A percentile compares a stretch with the other conserved stretches of the same genome.
Conservation (phyloP, 2,797 vertebrate genomes). For the Paratrypauchen microcephalus region DNA sequence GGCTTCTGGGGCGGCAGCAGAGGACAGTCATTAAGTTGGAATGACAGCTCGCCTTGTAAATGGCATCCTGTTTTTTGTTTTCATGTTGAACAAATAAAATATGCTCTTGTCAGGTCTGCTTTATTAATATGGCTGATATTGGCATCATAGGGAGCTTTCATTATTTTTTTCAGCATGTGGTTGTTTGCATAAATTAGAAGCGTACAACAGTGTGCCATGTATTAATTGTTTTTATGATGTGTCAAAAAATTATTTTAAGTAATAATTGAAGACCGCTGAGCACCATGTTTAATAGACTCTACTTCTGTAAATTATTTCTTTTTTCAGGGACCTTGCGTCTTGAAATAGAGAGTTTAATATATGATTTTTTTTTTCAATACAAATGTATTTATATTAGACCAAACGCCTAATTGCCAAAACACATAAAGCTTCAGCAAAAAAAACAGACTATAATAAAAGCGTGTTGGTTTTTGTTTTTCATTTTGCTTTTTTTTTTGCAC, state of each 20-base stretch:
- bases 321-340: neutral
- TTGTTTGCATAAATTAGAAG: constrained; percentile 5
- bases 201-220: neutral
- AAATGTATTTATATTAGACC: no score
- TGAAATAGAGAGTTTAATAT: neutral
- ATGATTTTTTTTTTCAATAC: neutral
- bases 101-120: constrained; percentile 37
- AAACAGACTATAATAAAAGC: no score
- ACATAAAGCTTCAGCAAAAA: no score
- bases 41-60: constrained; percentile 51
- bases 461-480: no score
- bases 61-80: constrained; percentile 48
- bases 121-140: constrained; percentile 29
- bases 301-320: neutral
- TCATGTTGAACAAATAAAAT: constrained; percentile 43
- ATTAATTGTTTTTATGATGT: constrained; percentile 8
- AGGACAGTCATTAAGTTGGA: constrained; percentile 66
- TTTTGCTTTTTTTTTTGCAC: no score
- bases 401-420: no score
- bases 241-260: constrained; percentile 3
- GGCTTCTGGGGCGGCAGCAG: constrained; percentile 61
- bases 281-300: neutral
- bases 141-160: neutral
- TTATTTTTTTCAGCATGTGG: constrained; percentile 13
- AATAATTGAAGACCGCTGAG: neutral